Base-by-base conservation (phyloP, 1,140 invertebrate genomes). In the Aphelinus certus region DNA sequence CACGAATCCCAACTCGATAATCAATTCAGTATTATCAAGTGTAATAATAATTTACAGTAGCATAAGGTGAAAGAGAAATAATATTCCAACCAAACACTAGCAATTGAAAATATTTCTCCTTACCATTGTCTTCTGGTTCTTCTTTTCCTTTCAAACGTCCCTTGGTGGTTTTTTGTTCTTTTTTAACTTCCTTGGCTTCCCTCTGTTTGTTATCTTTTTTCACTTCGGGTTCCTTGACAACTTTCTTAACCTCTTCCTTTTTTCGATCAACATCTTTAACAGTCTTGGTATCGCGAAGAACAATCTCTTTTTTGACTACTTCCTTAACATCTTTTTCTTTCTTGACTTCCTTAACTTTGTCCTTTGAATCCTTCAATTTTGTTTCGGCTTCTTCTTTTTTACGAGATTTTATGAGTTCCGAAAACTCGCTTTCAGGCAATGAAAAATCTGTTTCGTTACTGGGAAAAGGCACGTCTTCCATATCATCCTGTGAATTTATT, bases 381-480 rank as follows among this genome's bases (percentile, higher is more conserved):
- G 76, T 76, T 43, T 90, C 89, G 9, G 72, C 56, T 65, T 88
- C 87, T 26, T 92, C 90, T 75, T 90, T 91, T 76, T 90, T 90
- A 76, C 91, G 90, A 56, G 87, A 87, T 80, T 92, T 91, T 57
- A 92, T 89, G 7, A 90, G 83, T n/a, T 88, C 84, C 2, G 89
- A 89, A 82, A 91, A 94, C 61, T 94, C 93, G 64, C 83, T 84
- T 70, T 93, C 92, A 1, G 93, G 92, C 57, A 95, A 85, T 72
- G 81, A 84, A 85, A 95, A 95, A 58, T 94, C 91, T 51, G 83
- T 87, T 81, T 92, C 91, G 51, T 92, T 90, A 83, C 93, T 93
- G 0, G 94, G 94, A 88, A 95, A 95, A 26, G 93, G 93, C 76
- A 94, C 87, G 63, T 91, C 91, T 86, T 95, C 94, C 77, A 92